These are phyloP conservation scores for Tachystola acroxantha DNA, from an alignment of 2,888 invertebrate genomes.

Conservation along the genomic window DNA sequence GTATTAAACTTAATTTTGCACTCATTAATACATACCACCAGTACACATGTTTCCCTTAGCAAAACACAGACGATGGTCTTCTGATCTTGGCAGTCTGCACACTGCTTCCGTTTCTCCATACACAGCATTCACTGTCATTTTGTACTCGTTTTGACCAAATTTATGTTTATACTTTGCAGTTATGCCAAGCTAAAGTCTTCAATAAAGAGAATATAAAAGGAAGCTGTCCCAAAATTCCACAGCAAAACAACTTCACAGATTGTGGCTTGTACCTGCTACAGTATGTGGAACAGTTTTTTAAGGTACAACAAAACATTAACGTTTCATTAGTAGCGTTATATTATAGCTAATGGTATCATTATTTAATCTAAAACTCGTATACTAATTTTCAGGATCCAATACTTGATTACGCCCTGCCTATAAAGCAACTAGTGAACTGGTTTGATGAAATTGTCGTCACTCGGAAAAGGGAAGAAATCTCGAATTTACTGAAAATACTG, in stretches of 20 bases:
- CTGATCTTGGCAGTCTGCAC: no score
- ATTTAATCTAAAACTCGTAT: no score
- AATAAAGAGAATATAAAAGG: constrained; percentile 92
- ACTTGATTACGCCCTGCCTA: constrained; percentile 88
- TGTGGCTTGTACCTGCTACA: constrained; percentile 97
- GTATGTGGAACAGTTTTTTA: constrained; percentile 97
- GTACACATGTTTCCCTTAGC: no score
- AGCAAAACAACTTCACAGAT: constrained; percentile 97
- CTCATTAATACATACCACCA: no score
- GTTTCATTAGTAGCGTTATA: not conserved
- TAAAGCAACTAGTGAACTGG: constrained; percentile 90
- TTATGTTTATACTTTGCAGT: no score
- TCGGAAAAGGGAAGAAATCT: constrained; percentile 91
- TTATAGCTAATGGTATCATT: no score
- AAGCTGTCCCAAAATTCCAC: constrained; percentile 94
- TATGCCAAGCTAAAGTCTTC: constrained; percentile 82
- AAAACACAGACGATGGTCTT: no score
- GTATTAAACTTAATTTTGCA: no score
- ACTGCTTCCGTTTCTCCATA: not conserved
- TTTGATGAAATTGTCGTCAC: constrained; percentile 91
- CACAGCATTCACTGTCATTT: not conserved
- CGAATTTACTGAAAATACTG: constrained; percentile 84
- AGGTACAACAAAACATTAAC: constrained; percentile 80
- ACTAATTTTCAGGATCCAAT: constrained; percentile 85
- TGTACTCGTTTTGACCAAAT: no score